Evolutionary conservation across 2,888 invertebrate species (phyloP).

Genomic region (Ophion ellenae): DNA sequence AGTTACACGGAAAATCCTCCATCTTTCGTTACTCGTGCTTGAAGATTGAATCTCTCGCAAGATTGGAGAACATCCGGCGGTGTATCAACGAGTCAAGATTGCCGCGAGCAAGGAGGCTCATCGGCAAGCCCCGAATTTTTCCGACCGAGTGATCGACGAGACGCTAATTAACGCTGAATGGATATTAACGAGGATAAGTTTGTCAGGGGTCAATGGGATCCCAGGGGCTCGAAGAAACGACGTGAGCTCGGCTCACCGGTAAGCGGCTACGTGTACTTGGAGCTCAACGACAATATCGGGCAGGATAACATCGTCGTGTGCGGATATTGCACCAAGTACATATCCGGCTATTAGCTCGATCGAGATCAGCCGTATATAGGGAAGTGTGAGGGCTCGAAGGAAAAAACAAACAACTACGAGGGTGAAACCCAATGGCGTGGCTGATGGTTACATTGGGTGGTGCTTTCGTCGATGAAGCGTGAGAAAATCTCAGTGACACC

Average conservation of each 20-base stretch:
- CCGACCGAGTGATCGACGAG: slow-evolving; percentile 38
- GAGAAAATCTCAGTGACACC: slow-evolving; percentile 58
- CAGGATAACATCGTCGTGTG: slow-evolving; percentile 39
- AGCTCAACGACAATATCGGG: slow-evolving; percentile 28
- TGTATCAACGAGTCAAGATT: neutral
- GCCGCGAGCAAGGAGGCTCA: neutral
- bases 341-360: slow-evolving; percentile 51
- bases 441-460: slow-evolving; percentile 33
- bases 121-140: slow-evolving; percentile 6
- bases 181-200: slow-evolving; percentile 57
- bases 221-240: slow-evolving; percentile 27
- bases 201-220: slow-evolving; percentile 21
- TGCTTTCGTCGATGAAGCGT: slow-evolving; percentile 62
- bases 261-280: neutral
- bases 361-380: slow-evolving; percentile 31
- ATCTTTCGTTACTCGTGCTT: neutral
- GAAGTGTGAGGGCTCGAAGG: slow-evolving; percentile 5
- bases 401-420: slow-evolving; percentile 36
- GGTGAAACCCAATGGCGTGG: slow-evolving; percentile 45
- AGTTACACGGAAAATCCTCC: slow-evolving; percentile 1
- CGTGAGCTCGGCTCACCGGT: slow-evolving; percentile 11
- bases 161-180: slow-evolving; percentile 36
- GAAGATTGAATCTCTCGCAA: neutral
- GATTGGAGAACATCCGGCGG: neutral
- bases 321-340: slow-evolving; percentile 28